phyloP scores from a whole-genome alignment of 2,888 invertebrate genomes.

The Micoletzkya japonica region DNA sequence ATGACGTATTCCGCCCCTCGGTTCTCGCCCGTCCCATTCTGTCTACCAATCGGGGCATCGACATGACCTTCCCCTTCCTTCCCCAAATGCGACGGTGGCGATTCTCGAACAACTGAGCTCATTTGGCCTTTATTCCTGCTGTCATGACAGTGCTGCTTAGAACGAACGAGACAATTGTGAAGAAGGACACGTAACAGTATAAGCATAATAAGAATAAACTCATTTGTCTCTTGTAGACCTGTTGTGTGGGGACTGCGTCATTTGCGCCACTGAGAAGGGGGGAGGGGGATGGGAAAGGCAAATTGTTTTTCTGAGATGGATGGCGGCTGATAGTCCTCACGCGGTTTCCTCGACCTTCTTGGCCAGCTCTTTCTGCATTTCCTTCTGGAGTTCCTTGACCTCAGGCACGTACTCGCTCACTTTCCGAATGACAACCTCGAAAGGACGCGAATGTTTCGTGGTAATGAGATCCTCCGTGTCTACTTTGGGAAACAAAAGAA shows the following conservation, averaged over 20 bases:
- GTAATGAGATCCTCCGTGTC: not conserved
- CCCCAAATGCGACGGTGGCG: slow-evolving; percentile 14
- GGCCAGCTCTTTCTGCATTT: slow-evolving; percentile 3
- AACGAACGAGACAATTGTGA: slow-evolving; percentile 8
- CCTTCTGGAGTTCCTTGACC: slow-evolving; percentile 7
- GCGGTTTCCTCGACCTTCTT: not conserved
- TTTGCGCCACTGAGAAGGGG: not conserved
- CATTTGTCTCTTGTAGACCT: not conserved
- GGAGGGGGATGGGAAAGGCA: slow-evolving; percentile 1
- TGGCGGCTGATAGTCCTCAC: too few species aligned
- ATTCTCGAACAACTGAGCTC: not conserved
- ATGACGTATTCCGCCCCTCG: not conserved
- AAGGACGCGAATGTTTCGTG: not conserved
- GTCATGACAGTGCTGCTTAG: too few species aligned
- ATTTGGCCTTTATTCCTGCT: not conserved
- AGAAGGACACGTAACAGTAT: not conserved
- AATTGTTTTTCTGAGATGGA: too few species aligned
- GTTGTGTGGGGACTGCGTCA: too few species aligned
- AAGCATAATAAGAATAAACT: not conserved
- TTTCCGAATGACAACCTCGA: slow-evolving; percentile 26
- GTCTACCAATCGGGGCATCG: not conserved
- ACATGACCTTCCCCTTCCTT: slow-evolving; percentile 16
- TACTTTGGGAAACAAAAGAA: not conserved
- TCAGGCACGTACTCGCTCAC: slow-evolving; percentile 16
- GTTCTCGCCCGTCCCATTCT: not conserved